These are phyloP conservation scores for Tarsius wallacei DNA, from an alignment of 2,797 vertebrate genomes.

Conservation along the genomic window DNA sequence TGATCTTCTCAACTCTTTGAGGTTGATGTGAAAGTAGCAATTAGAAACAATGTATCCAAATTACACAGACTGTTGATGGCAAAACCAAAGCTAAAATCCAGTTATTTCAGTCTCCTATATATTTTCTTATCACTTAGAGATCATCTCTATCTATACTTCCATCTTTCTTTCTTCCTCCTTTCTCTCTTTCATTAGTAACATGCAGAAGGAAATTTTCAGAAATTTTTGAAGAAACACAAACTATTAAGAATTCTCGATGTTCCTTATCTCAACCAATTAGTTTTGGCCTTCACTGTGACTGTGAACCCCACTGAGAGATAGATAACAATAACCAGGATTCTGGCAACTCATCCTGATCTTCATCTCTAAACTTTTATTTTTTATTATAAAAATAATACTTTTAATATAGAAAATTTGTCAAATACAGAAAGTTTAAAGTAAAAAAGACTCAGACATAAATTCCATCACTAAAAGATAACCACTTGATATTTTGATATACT, in stretches of 20 bases:
- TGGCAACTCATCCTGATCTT: not conserved
- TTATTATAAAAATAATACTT: constrained; percentile 31
- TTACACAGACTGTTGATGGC: not conserved
- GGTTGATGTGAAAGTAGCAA: not conserved
- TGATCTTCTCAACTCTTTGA: constrained; percentile 3
- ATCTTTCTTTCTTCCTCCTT: not conserved
- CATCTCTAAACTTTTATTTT: not conserved
- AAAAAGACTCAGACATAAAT: not conserved
- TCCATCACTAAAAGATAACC: not conserved
- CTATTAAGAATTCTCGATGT: not conserved
- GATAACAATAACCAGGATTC: not conserved
- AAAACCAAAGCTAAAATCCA: not conserved
- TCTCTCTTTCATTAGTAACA: constrained; percentile 9
- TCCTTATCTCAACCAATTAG: not conserved
- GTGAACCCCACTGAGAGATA: not conserved
- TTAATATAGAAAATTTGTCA: not conserved
- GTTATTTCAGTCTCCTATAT: not conserved
- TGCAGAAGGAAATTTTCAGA: not conserved
- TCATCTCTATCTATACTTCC: not conserved
- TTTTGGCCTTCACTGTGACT: not conserved
- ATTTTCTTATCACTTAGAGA: not conserved
- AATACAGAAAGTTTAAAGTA: not conserved
- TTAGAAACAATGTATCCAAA: not conserved
- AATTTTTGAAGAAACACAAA: constrained; percentile 20
- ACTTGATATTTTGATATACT: not conserved